phyloP scores from a whole-genome alignment of 2,113 vertebrate species.

The Tauraco erythrolophus region DNA sequence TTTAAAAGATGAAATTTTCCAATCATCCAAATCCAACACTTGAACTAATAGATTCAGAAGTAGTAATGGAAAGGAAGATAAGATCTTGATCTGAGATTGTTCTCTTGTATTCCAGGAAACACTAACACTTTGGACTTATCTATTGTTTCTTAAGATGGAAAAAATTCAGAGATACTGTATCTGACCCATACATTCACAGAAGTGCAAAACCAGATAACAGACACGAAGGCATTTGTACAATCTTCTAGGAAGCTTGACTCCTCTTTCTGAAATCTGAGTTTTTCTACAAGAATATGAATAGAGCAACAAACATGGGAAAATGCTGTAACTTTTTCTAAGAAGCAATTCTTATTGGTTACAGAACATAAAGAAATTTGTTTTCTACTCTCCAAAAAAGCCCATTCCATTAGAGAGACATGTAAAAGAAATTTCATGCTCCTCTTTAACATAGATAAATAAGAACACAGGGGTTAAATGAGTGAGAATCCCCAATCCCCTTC shows the following conservation, averaged over 20 bases:
- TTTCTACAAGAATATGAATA: not conserved
- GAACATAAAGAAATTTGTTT: slow-evolving; percentile 51
- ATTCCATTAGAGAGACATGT: not conserved
- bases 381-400: not conserved
- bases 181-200: not conserved
- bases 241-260: not conserved
- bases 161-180: not conserved
- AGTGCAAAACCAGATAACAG: not conserved
- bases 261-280: slow-evolving; percentile 2
- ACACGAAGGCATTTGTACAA: not conserved
- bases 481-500: slow-evolving; percentile 60
- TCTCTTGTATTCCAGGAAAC: not conserved
- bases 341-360: slow-evolving; percentile 48
- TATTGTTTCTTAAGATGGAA: not conserved
- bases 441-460: slow-evolving; percentile 54
- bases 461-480: slow-evolving; percentile 35
- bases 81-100: not conserved
- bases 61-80: not conserved
- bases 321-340: slow-evolving; percentile 1
- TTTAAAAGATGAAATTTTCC: not conserved
- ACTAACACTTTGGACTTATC: not conserved
- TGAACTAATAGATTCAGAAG: not conserved
- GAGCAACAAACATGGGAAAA: not conserved
- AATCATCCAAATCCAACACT: not conserved
- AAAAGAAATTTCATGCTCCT: slow-evolving; percentile 44